Percentiles rank a stretch among this genome's conserved stretches.
phyloP scores from a whole-genome alignment of 1,140 invertebrate species.

The Megathymus violae region DNA sequence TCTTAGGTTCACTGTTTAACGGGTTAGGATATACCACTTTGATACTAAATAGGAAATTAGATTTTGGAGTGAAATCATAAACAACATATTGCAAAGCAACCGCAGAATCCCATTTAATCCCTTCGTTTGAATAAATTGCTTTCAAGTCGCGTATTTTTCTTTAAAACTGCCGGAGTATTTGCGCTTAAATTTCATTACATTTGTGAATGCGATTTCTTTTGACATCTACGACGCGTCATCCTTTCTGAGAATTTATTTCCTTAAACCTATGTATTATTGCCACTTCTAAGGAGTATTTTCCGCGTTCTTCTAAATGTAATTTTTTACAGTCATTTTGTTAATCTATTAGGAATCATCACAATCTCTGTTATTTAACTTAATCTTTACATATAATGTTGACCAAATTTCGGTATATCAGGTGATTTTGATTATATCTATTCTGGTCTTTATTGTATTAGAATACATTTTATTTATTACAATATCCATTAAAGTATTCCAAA shows the following conservation, averaged over 20 bases:
- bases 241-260: constrained; percentile 23
- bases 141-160: constrained; percentile 32
- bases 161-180: constrained; percentile 42
- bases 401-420: too few species aligned
- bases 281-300: constrained; percentile 13
- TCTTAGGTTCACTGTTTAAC: background rate
- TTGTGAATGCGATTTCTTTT: constrained; percentile 26
- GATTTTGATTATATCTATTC: too few species aligned
- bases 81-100: constrained; percentile 35
- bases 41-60: constrained; percentile 31
- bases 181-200: constrained; percentile 22
- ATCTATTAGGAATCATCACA: too few species aligned
- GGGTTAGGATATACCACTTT: background rate
- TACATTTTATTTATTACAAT: too few species aligned
- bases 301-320: background rate
- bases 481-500: too few species aligned
- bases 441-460: too few species aligned
- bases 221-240: constrained; percentile 19
- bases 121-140: constrained; percentile 61
- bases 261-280: background rate
- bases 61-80: constrained; percentile 34
- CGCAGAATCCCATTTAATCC: constrained; percentile 55
- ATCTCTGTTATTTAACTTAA: too few species aligned
- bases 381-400: too few species aligned
- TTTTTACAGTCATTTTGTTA: too few species aligned